Evolutionary conservation across 2,888 invertebrate genomes (phyloP).

Genomic region (Polietes domitor): DNA sequence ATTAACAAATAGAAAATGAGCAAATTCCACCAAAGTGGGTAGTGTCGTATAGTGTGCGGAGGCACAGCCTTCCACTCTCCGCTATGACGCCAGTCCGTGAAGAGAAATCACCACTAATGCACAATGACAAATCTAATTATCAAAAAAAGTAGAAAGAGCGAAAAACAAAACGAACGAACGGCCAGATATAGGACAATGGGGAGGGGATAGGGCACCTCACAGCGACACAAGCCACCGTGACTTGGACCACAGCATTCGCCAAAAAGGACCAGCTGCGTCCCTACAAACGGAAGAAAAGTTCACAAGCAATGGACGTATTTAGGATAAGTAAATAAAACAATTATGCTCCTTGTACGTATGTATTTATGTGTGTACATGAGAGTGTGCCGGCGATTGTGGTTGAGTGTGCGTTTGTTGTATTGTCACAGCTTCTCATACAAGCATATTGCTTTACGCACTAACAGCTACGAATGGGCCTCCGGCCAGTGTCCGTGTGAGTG

Average conservation of each 20-base stretch:
- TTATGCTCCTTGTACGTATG: constrained; percentile 18
- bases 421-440: constrained; percentile 16
- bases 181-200: neutral
- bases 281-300: neutral
- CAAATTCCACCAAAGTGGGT: neutral
- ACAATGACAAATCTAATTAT: constrained; percentile 65
- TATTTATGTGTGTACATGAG: neutral
- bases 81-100: neutral
- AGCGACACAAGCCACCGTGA: neutral
- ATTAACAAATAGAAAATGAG: constrained; percentile 48
- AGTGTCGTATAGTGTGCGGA: no score
- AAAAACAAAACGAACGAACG: neutral
- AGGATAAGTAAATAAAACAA: constrained; percentile 63
- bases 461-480: constrained; percentile 27
- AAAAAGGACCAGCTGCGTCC: neutral
- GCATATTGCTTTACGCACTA: constrained; percentile 39
- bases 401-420: constrained; percentile 11
- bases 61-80: neutral
- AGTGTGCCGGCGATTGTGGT: neutral
- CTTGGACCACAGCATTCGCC: neutral
- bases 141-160: constrained; percentile 14
- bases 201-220: neutral
- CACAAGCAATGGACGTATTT: constrained; percentile 32
- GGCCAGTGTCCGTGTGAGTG: neutral
- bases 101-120: constrained; percentile 57